These are phyloP conservation scores for Gordius sp. DNA, from an alignment of 2,888 invertebrate species.

Conservation along the genomic window DNA sequence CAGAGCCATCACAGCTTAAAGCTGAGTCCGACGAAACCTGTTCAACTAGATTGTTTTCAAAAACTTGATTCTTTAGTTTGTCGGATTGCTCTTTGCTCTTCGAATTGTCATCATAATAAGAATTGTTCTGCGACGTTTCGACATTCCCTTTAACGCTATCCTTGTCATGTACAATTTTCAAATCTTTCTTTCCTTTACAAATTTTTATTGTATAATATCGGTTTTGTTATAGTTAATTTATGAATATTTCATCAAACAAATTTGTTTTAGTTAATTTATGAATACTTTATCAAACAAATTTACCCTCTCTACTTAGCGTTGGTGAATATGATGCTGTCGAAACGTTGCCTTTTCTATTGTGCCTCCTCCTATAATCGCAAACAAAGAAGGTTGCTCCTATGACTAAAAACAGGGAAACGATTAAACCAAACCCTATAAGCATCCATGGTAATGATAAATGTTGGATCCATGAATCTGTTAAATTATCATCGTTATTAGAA, in stretches of 20 bases:
- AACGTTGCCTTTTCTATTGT: too few relatives aligned
- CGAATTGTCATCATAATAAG: neutral
- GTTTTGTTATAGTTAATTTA: too few relatives aligned
- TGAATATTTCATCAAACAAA: too few relatives aligned
- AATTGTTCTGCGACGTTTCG: neutral
- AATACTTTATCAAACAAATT: too few relatives aligned
- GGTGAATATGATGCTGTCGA: too few relatives aligned
- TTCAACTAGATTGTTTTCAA: slow-evolving; percentile 1
- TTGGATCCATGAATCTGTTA: too few relatives aligned
- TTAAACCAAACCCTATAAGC: neutral
- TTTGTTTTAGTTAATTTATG: too few relatives aligned
- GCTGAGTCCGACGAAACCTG: slow-evolving; percentile 14
- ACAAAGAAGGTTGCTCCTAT: neutral
- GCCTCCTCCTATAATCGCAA: neutral
- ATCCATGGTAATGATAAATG: neutral
- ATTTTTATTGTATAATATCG: neutral
- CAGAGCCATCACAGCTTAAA: slow-evolving; percentile 14
- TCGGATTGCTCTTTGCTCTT: neutral
- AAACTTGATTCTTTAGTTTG: neutral
- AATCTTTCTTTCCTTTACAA: neutral
- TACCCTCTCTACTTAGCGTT: too few relatives aligned
- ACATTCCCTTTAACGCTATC: neutral
- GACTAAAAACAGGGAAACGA: neutral
- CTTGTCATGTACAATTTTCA: neutral
- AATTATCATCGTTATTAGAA: too few relatives aligned